phyloP scores from a whole-genome alignment of 2,113 vertebrate species.

The Oxyura jamaicensis region DNA sequence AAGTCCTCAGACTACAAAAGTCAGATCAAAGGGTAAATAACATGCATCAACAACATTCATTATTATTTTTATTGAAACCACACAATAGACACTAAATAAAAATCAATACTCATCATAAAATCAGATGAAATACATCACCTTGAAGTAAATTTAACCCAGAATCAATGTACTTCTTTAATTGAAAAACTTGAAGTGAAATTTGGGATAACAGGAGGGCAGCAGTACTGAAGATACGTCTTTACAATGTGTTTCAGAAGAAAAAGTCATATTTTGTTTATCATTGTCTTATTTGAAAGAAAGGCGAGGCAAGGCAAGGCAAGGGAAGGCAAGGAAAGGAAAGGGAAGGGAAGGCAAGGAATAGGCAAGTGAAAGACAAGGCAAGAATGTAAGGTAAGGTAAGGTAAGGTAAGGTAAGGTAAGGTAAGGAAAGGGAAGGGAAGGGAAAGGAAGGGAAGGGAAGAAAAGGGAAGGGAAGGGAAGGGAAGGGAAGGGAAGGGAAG shows the following conservation, averaged over 20 bases:
- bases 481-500: too few relatives aligned
- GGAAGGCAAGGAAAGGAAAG: too few relatives aligned
- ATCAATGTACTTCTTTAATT: not conserved
- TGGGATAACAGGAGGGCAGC: not conserved
- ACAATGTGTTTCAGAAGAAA: not conserved
- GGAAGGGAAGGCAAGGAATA: too few relatives aligned
- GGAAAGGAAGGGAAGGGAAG: too few relatives aligned
- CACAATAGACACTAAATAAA: conserved; percentile 35
- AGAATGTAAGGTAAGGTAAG: too few relatives aligned
- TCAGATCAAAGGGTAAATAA: conserved; percentile 5
- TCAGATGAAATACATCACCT: not conserved
- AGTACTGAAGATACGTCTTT: not conserved
- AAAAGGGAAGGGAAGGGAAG: too few relatives aligned
- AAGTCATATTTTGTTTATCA: not conserved
- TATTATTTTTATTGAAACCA: conserved; percentile 45
- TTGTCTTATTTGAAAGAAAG: too few relatives aligned
- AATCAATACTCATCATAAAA: conserved; percentile 45
- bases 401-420: too few relatives aligned
- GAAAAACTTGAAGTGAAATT: conserved; percentile 14
- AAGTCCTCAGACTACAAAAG: conserved; percentile 6
- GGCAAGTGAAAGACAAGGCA: too few relatives aligned
- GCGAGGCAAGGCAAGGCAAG: not conserved
- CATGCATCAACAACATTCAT: conserved; percentile 8
- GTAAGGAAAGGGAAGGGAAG: too few relatives aligned
- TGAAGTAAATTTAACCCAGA: conserved; percentile 39